Base-by-base conservation (phyloP, 2,888 invertebrate genomes). In the Dendrolimus pini region DNA sequence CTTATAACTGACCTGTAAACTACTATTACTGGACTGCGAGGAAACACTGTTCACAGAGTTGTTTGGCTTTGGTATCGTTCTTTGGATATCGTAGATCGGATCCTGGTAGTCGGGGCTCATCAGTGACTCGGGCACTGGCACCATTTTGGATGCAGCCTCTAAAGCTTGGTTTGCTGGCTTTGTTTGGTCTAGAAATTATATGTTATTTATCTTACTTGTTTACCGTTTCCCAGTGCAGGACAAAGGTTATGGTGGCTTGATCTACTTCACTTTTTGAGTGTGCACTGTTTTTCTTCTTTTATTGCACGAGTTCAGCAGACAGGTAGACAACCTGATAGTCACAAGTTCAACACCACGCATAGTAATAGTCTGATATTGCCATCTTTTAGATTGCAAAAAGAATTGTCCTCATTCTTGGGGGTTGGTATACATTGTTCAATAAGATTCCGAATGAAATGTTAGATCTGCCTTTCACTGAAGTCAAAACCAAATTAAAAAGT, bases 101-200 rank as follows among this genome's bases (percentile, higher is more conserved):
- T 91, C 91, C 60, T 91, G 93, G 78, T 94, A 95, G 78, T 96
- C 96, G 0, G 96, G 96, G 74, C 96, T 96, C 95, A 96, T 96
- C 1, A 97, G 86, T 0, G 96, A 95, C 78, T 97, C 97, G 0
- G 96, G 96, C 41, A 96, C 96, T 0, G 96, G 97, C 0, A 97
- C 95, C 92, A 96, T 94, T 84, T 96, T 96, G 0, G 96, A 96
- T 9, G 96, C 95, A 9, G 96, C 95, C 73, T 95, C 95, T 60
- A 97, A 80, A 0, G 96, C 94, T 55, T 91, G 91, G 70, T 91
- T 90, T 1, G 77, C 74, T 3, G 82, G 81, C 64, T 83, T 88
- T 2, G 70, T 61, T 59, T 61, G 47, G 2, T 47, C 47, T 30
- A 30, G 6, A 77, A 77, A 78, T 62, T 62, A 61, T 41, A 62